These are phyloP conservation scores for Tragelaphus scriptus DNA, from an alignment of 2,113 vertebrate genomes.

Conservation along the genomic window DNA sequence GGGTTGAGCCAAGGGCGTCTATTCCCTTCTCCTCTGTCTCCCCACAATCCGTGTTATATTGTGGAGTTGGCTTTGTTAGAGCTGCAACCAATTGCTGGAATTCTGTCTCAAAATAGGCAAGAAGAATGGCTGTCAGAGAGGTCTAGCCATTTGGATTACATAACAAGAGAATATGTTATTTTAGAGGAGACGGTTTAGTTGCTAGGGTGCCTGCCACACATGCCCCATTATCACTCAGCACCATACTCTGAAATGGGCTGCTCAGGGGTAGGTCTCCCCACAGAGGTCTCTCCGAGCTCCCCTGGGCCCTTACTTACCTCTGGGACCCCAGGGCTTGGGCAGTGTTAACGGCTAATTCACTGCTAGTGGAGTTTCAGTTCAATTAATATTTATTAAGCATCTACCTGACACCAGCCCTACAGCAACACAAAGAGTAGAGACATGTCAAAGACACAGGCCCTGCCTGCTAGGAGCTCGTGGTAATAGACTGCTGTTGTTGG, in stretches of 20 bases:
- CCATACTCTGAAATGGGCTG: neutral
- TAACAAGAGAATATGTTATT: neutral
- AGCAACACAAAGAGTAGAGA: neutral
- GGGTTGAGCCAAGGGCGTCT: neutral
- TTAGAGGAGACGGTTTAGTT: neutral
- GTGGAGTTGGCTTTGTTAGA: neutral
- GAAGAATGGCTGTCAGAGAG: neutral
- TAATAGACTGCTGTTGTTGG: neutral
- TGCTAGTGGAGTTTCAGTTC: neutral
- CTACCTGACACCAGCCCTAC: neutral
- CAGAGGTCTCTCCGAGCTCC: neutral
- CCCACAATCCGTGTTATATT: neutral
- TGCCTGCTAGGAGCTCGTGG: neutral
- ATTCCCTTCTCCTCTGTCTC: neutral
- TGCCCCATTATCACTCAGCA: neutral
- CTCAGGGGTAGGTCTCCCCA: neutral
- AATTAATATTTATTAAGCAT: neutral
- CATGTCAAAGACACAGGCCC: neutral
- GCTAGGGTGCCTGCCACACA: neutral
- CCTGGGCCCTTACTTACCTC: neutral
- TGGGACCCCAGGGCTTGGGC: neutral
- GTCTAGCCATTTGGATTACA: neutral
- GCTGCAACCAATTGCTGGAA: neutral
- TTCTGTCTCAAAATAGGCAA: neutral
- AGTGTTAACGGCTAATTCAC: neutral